These are phyloP conservation scores for Apis dorsata DNA, from an alignment of 1,140 invertebrate genomes.

Conservation along the genomic window DNA sequence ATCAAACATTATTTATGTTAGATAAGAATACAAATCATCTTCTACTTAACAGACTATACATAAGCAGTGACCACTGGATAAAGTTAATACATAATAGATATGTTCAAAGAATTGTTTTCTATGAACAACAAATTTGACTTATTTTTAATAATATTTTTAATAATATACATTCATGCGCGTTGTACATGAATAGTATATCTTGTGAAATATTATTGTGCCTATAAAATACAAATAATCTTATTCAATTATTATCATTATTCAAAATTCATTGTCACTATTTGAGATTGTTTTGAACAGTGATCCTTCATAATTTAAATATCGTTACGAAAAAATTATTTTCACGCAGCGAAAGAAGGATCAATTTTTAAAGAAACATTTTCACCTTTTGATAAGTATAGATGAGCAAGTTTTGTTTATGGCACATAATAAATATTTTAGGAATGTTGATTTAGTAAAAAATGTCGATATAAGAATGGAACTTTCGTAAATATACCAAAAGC, in stretches of 20 bases:
- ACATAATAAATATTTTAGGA: conserved; percentile 50
- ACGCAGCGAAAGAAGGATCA: neutral
- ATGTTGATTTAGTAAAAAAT: conserved; percentile 53
- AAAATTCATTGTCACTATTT: conserved; percentile 6
- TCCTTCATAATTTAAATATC: neutral
- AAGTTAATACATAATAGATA: conserved; percentile 34
- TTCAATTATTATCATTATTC: too few relatives aligned
- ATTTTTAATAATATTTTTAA: conserved; percentile 12
- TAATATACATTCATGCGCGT: neutral
- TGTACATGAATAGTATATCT: conserved; percentile 5
- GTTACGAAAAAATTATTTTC: neutral
- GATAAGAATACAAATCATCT: conserved; percentile 14
- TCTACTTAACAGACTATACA: conserved; percentile 3
- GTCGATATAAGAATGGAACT: conserved; percentile 29
- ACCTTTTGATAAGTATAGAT: conserved; percentile 17
- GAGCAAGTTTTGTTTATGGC: conserved; percentile 53
- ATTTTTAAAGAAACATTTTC: conserved; percentile 10
- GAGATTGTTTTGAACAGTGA: conserved; percentile 5
- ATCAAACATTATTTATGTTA: conserved; percentile 19
- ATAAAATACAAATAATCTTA: conserved; percentile 24
- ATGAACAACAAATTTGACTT: conserved; percentile 30
- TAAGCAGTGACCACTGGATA: conserved; percentile 2
- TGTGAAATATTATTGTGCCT: conserved; percentile 7
- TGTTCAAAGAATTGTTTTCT: conserved; percentile 25
- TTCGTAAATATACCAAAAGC: conserved; percentile 52